Evolutionary conservation across 2,888 invertebrate species (phyloP).

Genomic region (Xylophagus ater): DNA sequence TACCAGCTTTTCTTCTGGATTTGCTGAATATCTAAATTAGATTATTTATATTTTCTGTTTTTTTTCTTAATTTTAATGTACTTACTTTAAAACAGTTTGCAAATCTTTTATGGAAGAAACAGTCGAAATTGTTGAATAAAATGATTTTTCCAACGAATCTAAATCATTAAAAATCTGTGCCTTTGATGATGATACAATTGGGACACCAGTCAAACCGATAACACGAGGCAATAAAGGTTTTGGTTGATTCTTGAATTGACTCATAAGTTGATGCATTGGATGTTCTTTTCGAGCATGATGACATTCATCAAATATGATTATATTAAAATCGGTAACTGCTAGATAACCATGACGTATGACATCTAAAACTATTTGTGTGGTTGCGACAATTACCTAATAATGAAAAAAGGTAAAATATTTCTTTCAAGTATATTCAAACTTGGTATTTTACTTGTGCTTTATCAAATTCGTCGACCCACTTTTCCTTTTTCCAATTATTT

Average conservation of each 20-base stretch:
- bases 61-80: conserved; percentile 5
- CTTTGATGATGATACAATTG: conserved; percentile 62
- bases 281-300: conserved; percentile 76
- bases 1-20: conserved; percentile 40
- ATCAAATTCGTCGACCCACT: conserved; percentile 55
- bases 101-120: conserved; percentile 44
- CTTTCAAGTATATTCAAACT: background rate
- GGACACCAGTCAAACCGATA: conserved; percentile 77
- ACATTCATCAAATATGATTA: conserved; percentile 91
- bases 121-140: conserved; percentile 60
- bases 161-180: conserved; percentile 45
- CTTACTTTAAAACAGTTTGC: conserved; percentile 38
- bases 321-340: conserved; percentile 51
- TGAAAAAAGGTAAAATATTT: background rate
- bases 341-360: conserved; percentile 53
- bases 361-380: conserved; percentile 68
- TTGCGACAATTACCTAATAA: conserved; percentile 46
- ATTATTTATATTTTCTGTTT: background rate
- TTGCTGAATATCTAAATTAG: conserved; percentile 43
- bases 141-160: conserved; percentile 56
- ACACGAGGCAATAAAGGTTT: conserved; percentile 52
- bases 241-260: conserved; percentile 44
- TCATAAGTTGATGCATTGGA: conserved; percentile 69
- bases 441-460: conserved; percentile 45
- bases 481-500: conserved; percentile 55